Evolutionary conservation across 2,888 invertebrate genomes (phyloP).

Genomic region (Esperia sulphurella): DNA sequence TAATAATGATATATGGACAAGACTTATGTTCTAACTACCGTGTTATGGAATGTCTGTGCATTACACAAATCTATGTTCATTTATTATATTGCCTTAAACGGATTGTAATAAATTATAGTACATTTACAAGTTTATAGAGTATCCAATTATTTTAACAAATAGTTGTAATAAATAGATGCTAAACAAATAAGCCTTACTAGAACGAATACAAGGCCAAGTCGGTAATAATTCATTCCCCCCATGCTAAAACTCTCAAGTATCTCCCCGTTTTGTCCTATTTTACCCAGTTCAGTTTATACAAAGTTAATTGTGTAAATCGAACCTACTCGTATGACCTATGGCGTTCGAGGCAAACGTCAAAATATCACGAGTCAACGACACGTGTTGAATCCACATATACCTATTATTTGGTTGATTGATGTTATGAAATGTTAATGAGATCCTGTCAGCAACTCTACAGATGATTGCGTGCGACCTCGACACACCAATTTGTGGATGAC

Average conservation of each 20-base stretch:
- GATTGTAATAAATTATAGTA: constrained; percentile 2
- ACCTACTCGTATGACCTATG: no score
- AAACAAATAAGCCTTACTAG: no score
- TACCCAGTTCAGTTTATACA: no score
- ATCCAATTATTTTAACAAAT: not conserved
- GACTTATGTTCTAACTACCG: not conserved
- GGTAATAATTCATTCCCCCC: no score
- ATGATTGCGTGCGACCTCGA: constrained; percentile 15
- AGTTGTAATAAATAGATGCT: not conserved
- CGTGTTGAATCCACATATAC: no score
- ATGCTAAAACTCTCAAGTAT: no score
- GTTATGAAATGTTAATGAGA: constrained; percentile 11
- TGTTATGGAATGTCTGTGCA: not conserved
- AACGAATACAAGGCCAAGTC: no score
- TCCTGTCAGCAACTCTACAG: constrained; percentile 5
- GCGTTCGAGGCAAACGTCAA: no score
- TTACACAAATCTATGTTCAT: not conserved
- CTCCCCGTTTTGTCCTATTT: no score
- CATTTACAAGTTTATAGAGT: not conserved
- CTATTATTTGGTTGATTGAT: not conserved
- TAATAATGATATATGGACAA: not conserved
- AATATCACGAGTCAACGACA: no score
- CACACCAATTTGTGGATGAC: constrained; percentile 12
- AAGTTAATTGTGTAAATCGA: no score
- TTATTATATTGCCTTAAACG: constrained; percentile 2